These are phyloP conservation scores for Lycorma delicatula DNA, from an alignment of 1,140 invertebrate genomes.

Conservation along the genomic window DNA sequence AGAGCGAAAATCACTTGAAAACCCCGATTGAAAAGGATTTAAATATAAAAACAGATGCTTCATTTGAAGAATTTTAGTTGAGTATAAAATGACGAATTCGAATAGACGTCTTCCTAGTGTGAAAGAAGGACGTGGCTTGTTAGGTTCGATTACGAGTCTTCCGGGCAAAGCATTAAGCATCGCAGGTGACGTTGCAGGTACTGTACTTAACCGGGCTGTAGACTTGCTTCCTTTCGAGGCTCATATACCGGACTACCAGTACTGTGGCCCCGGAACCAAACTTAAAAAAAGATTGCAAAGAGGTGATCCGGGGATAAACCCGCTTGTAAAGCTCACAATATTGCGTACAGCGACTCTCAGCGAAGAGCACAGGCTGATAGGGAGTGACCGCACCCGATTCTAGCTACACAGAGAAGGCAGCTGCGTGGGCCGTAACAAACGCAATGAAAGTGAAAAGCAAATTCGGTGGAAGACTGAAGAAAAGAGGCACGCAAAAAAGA, in stretches of 20 bases:
- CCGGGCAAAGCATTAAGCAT: too few relatives aligned
- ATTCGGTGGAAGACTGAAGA: slow-evolving; percentile 20
- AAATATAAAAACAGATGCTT: too few relatives aligned
- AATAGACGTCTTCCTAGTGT: too few relatives aligned
- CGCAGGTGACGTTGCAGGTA: background rate
- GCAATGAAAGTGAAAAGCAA: slow-evolving; percentile 34
- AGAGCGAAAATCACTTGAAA: too few relatives aligned
- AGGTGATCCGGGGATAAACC: slow-evolving; percentile 37
- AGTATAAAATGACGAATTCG: too few relatives aligned
- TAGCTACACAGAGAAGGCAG: slow-evolving; percentile 31
- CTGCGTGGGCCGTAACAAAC: slow-evolving; percentile 30
- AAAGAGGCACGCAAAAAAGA: background rate
- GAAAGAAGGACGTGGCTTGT: too few relatives aligned
- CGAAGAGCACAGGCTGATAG: slow-evolving; percentile 35
- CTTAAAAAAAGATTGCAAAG: slow-evolving; percentile 34
- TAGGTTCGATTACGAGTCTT: too few relatives aligned
- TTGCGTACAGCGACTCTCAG: slow-evolving; percentile 35
- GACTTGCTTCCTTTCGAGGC: slow-evolving; percentile 6
- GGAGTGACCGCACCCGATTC: slow-evolving; percentile 35
- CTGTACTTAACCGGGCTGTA: background rate
- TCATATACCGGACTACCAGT: slow-evolving; percentile 21
- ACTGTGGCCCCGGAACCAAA: slow-evolving; percentile 38
- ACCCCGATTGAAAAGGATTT: too few relatives aligned
- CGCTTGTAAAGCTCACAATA: slow-evolving; percentile 39
- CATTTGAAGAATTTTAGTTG: too few relatives aligned